A percentile compares a stretch with the other conserved stretches of the same genome.
Evolutionary conservation across 2,797 vertebrate species (phyloP).

Genomic region (Monodelphis domestica): DNA sequence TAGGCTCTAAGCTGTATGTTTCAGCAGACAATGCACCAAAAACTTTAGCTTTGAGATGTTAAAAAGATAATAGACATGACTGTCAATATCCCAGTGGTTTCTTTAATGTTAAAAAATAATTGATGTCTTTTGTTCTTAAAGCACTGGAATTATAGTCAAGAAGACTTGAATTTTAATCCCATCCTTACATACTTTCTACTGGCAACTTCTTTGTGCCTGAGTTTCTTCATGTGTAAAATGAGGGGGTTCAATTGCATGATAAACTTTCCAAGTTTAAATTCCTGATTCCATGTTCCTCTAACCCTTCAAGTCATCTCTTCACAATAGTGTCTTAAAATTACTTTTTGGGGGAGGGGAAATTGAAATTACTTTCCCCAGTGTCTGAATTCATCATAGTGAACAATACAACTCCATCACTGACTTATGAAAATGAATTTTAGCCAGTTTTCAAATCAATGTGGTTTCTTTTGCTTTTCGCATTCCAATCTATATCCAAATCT

Average conservation of each 20-base stretch:
- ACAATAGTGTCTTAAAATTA: neutral
- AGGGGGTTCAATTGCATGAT: neutral
- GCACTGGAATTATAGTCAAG: too few relatives aligned
- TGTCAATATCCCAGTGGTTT: too few relatives aligned
- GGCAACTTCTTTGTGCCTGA: too few relatives aligned
- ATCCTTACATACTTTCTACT: too few relatives aligned
- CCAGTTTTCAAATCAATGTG: neutral
- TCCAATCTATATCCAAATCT: conserved; percentile 25
- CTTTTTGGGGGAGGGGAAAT: neutral
- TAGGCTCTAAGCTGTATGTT: too few relatives aligned
- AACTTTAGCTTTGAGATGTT: too few relatives aligned
- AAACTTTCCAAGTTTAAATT: neutral
- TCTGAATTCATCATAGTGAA: neutral
- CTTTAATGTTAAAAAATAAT: too few relatives aligned
- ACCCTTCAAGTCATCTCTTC: neutral
- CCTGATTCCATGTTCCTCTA: neutral
- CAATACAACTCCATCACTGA: conserved; percentile 26
- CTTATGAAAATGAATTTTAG: conserved; percentile 40
- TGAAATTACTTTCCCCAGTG: neutral
- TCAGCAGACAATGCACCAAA: too few relatives aligned
- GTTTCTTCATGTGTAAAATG: too few relatives aligned
- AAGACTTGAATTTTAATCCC: too few relatives aligned
- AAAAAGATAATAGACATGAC: too few relatives aligned
- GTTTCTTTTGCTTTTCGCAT: conserved; percentile 7
- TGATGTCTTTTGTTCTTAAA: too few relatives aligned